Base-by-base conservation (phyloP, 2,113 vertebrate species). In the Cyanoderma ruficeps region DNA sequence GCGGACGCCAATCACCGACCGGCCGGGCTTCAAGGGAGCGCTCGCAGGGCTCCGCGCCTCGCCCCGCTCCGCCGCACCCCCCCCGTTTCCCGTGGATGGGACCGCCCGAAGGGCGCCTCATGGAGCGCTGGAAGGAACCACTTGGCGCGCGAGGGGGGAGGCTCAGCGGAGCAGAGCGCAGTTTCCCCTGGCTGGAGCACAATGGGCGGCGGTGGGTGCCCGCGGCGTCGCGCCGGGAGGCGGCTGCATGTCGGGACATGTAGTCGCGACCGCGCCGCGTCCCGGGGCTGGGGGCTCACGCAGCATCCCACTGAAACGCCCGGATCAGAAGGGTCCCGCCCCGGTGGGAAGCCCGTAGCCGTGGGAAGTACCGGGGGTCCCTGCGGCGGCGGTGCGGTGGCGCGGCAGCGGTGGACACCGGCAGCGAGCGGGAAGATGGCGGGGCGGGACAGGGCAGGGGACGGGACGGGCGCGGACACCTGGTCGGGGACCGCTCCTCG, bases 101-200 rank as follows among this genome's bases (percentile, higher is more conserved):
- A 64, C 23, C 57, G 79, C 83, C 96, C 77, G n/a, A 33, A 46
- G 37, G 52, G 75, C 7, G 69, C 35, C 17, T 75, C 46, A 4
- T 27, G 81, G 79, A 44, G 74, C 27, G 20, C 31, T 78, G 94
- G 97, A 86, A 84, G 71, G 67, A 77, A 91, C 93, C 94, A 93
- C 83, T 83, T 2, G 64, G 35, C 24, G 11, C 2, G 7, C 3
- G 14, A 20, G 41, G 53, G 42, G 60, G 35, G n/a, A 6, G 8
- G 8, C 8, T 3, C 21, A 46, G 41, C 7, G 7, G 35, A 11
- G 13, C 3, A 8, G 2, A 46, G 52, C 9, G 65, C 27, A 2
- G 42, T 17, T 60, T 72, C 21, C 10, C 16, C 9, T 6, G 80
- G 25, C 67, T 15, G 61, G 52, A 75, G 47, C 30, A 91, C 92